A percentile compares a stretch with the other conserved stretches of the same genome.
These are phyloP conservation scores for Bufo gargarizans DNA, from an alignment of 2,113 vertebrate genomes.

Conservation along the genomic window DNA sequence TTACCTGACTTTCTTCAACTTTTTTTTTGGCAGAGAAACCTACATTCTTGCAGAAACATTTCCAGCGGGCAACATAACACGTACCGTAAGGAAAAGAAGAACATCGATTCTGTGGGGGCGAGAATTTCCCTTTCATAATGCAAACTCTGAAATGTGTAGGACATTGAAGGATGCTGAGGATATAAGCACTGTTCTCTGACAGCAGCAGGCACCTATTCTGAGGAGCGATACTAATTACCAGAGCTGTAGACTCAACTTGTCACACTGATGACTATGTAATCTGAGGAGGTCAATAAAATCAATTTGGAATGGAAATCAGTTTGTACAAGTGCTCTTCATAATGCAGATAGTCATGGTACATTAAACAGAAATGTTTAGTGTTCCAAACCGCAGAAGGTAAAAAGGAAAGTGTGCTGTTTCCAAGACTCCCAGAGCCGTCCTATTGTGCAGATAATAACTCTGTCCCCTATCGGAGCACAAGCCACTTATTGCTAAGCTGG, in stretches of 20 bases:
- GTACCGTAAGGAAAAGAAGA: conserved; percentile 57
- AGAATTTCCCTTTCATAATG: conserved; percentile 64
- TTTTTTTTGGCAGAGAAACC: conserved; percentile 62
- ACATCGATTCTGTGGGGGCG: neutral
- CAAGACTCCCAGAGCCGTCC: neutral
- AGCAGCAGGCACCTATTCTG: neutral
- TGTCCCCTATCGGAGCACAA: neutral
- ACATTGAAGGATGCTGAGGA: conserved; percentile 57
- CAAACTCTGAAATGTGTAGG: conserved; percentile 69
- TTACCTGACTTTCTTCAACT: conserved; percentile 1
- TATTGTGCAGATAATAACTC: neutral
- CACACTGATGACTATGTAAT: conserved; percentile 23
- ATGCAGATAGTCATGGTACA: neutral
- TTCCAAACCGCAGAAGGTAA: neutral
- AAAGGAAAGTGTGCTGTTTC: neutral
- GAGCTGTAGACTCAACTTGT: neutral
- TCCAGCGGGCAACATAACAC: conserved; percentile 25
- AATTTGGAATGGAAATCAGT: conserved; percentile 27
- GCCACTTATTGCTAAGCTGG: too few relatives aligned
- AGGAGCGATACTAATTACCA: conserved; percentile 13
- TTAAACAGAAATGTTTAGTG: neutral
- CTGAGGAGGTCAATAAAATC: conserved; percentile 29
- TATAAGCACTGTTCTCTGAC: neutral
- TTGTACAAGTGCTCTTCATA: neutral
- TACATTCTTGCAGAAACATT: conserved; percentile 60